Conservation (phyloP, 2,113 vertebrate species). For the Raja brachyura region DNA sequence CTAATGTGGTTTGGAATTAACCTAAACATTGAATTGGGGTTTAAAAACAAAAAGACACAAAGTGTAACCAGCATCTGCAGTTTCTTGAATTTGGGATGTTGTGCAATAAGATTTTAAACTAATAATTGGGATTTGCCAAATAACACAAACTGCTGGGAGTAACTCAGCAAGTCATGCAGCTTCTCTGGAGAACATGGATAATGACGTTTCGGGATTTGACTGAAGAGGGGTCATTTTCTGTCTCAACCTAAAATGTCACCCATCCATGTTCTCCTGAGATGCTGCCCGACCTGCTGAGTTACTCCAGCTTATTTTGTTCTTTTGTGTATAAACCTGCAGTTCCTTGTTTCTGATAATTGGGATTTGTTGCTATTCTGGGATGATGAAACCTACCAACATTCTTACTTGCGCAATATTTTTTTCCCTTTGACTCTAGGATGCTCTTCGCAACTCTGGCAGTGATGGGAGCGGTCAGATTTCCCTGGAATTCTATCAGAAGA, state of each 20-base stretch:
- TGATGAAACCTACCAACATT: neutral
- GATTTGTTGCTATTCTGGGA: neutral
- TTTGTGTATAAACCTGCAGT: too few relatives aligned
- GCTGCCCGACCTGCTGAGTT: too few relatives aligned
- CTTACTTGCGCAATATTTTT: neutral
- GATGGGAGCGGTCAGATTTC: slow-evolving; percentile 93
- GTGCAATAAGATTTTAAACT: neutral
- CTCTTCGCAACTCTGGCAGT: slow-evolving; percentile 72
- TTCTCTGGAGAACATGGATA: too few relatives aligned
- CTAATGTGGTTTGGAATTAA: neutral
- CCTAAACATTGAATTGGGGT: neutral
- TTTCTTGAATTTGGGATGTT: neutral
- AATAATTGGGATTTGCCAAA: neutral
- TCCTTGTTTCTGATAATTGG: neutral
- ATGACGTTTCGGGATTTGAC: too few relatives aligned
- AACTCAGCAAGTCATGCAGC: too few relatives aligned
- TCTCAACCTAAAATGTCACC: too few relatives aligned
- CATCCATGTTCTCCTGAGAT: too few relatives aligned
- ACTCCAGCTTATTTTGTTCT: too few relatives aligned
- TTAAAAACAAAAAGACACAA: too few relatives aligned
- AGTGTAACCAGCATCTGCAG: too few relatives aligned
- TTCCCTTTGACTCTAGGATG: slow-evolving; percentile 62
- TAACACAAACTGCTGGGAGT: too few relatives aligned
- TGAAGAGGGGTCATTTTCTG: too few relatives aligned
- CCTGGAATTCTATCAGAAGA: slow-evolving; percentile 97